Base-by-base conservation (phyloP, 2,797 vertebrate genomes). In the Leontocebus nigricollis region DNA sequence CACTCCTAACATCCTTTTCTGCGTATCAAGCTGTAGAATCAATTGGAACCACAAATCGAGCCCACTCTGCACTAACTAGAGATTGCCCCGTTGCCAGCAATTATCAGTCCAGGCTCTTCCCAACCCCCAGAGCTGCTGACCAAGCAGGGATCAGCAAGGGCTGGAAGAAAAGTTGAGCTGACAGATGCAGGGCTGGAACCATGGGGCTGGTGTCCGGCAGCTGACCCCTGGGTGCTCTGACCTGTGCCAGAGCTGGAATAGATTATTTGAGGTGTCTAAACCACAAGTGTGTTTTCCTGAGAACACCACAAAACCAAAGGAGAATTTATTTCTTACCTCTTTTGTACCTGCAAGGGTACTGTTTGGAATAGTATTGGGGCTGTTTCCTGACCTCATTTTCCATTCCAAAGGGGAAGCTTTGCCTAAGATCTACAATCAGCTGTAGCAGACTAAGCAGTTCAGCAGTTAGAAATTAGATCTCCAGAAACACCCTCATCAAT, bases 171-270 rank as follows among this genome's bases (percentile, higher is more conserved):
- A 77, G n/a, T 86, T 96, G 59, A 77, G 36, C 89, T 95, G 50
- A 7, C 39, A 85, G 52, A n/a, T 36, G 0, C 0, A 26, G 20
- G 57, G 7, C 57, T 80, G 24, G 7, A 5, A 22, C 39, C 41
- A 0, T 82, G 9, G 5, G 20, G 20, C 72, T 4, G 13, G 67
- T 17, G 1, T 44, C 55, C 26, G 52, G 15, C 17, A 20, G 61
- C 82, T 6, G 36, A 26, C 46, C 10, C 1, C 33, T 64, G 36
- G 11, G 19, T 17, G 20, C 30, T 20, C 27, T 15, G n/a, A 90
- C 36, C 41, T 72, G 20, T 20, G 77, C 12, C 3, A 30, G 19
- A 72, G 44, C n/a, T 20, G 39, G 64, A 27, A 22, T 26, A 10
- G 39, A 39, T 59, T 39, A n/a, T 46, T 15, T n/a, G 39, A 6